Base-by-base conservation (phyloP, 2,888 invertebrate genomes). In the Hydrotaea cyrtoneurina region DNA sequence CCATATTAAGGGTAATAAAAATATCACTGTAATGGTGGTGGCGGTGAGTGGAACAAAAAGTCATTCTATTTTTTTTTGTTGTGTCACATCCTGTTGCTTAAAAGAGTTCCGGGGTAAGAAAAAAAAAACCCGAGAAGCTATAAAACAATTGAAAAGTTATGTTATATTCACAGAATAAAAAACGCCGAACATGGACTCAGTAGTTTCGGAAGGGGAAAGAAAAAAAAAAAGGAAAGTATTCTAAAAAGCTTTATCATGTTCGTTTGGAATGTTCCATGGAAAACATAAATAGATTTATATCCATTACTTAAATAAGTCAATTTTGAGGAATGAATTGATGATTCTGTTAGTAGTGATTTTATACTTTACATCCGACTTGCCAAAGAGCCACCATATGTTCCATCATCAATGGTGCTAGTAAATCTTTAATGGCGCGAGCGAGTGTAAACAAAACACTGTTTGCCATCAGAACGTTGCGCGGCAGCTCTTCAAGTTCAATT, bases 1-100 rank as follows among this genome's bases (percentile, higher is more conserved):
- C 69, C 7, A 69, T 46, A 69, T 69, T 69, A 69, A 69, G 69
- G 69, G 69, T 69, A 69, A 69, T 69, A 69, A 69, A 69, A 69
- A 69, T 64, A 64, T 69, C 46, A 69, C 46, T 46, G 43, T 46
- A 69, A 46, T 66, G 66, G 66, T 66, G 66, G 66, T 43, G 66
- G 66, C 17, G 13, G 69, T 21, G 7, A 31, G 7, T 62, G 26
- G 62, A 50, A 50, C 50, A 50, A 50, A 50, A 50, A 50, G 2
- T 1, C n/a, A 50, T 3, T 31, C 31, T 4, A 10, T 39, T 8
- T 11, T 59, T 15, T 13, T 59, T 59, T 59, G 23, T 59, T 59
- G 59, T 59, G 26, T 59, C 15, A 71, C 10, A 71, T 71, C 71
- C 71, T 71, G 71, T 71, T 71, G 71, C 71, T 71, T 31, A 31